Evolutionary conservation across 2,113 vertebrate species (phyloP).

Genomic region (Coptodon rendalli): DNA sequence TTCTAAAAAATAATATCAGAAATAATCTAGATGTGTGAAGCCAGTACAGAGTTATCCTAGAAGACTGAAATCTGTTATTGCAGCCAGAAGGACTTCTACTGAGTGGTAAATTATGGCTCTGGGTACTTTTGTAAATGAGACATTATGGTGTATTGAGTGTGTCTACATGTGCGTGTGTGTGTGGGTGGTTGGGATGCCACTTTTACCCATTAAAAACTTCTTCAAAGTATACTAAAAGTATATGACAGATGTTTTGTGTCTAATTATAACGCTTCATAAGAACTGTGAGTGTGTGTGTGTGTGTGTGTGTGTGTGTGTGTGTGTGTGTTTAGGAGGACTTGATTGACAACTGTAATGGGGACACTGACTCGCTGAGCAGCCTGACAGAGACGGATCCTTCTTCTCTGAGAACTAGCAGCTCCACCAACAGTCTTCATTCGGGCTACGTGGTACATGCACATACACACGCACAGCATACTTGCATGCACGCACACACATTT

Average conservation of each 20-base stretch:
- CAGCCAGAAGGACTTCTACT: not conserved
- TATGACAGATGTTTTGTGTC: not conserved
- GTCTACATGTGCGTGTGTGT: rapidly evolving
- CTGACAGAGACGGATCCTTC: conserved; percentile 16
- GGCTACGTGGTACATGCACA: conserved; percentile 54
- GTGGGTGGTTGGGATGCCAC: not conserved
- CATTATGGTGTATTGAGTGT: not conserved
- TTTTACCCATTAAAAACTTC: not conserved
- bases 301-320: not conserved
- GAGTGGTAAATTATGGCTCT: not conserved
- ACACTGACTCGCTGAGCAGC: conserved; percentile 61
- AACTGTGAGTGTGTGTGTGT: not conserved
- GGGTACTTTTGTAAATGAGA: not conserved
- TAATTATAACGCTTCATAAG: not conserved
- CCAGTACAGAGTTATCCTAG: not conserved
- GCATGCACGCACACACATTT: not conserved
- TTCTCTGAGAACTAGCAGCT: conserved; percentile 75
- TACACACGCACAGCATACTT: not conserved
- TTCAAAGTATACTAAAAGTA: not conserved
- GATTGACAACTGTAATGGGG: conserved; percentile 19
- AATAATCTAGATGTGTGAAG: not conserved
- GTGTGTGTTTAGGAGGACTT: conserved; percentile 27
- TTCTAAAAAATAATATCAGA: not conserved
- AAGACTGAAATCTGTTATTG: not conserved
- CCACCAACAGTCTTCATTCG: conserved; percentile 79